phyloP scores from a whole-genome alignment of 2,113 vertebrate species.

The Leucopsar rothschildi region DNA sequence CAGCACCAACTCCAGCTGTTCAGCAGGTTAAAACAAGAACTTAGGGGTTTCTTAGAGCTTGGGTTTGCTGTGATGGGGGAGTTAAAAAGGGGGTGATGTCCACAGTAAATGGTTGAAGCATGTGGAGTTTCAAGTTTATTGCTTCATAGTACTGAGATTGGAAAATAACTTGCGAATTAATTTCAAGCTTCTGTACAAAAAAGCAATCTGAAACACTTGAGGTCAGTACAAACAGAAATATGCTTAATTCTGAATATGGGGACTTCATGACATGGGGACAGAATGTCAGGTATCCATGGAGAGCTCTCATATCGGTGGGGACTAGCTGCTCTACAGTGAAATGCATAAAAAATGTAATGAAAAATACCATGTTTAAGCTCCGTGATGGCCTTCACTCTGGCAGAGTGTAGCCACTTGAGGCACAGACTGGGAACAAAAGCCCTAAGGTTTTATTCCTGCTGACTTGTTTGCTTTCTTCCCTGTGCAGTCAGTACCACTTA shows the following conservation, averaged over 20 bases:
- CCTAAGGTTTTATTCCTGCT: not conserved
- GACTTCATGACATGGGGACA: not conserved
- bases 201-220: not conserved
- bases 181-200: not conserved
- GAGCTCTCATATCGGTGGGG: not conserved
- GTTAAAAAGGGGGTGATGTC: not conserved
- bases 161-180: not conserved
- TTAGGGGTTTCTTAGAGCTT: not conserved
- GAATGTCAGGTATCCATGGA: not conserved
- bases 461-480: not conserved
- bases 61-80: not conserved
- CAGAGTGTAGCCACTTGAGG: not conserved
- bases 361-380: not conserved
- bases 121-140: not conserved
- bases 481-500: slow-evolving; percentile 85
- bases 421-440: not conserved
- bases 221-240: not conserved
- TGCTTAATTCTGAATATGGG: not conserved
- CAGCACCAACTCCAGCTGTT: slow-evolving; percentile 73
- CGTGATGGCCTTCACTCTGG: not conserved
- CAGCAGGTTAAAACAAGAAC: slow-evolving; percentile 82
- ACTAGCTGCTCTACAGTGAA: not conserved
- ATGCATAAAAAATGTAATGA: not conserved
- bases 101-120: not conserved
- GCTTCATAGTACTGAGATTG: not conserved